Percentiles rank a stretch among this genome's conserved stretches.
These are phyloP conservation scores for Notolepis coatsorum DNA, from an alignment of 2,797 vertebrate species.

Conservation along the genomic window DNA sequence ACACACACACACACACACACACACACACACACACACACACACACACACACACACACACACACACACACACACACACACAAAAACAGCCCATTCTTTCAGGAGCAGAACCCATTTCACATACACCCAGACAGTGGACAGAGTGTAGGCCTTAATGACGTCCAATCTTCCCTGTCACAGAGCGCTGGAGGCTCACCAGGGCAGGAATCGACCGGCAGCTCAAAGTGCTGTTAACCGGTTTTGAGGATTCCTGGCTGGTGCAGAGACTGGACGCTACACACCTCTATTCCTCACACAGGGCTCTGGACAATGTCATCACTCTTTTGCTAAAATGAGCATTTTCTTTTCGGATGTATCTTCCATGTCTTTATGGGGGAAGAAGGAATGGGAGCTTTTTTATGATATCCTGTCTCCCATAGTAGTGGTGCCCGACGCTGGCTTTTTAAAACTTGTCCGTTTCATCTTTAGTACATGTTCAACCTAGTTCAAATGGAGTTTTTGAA, in stretches of 20 bases:
- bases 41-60: no score
- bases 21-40: no score
- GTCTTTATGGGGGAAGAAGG: constrained; percentile 14
- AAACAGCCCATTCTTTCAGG: constrained; percentile 60
- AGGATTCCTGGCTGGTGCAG: constrained; percentile 65
- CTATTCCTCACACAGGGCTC: constrained; percentile 55
- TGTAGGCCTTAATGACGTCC: constrained; percentile 77
- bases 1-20: no score
- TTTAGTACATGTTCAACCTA: no score
- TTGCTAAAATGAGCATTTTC: constrained; percentile 44
- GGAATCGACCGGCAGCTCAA: constrained; percentile 75
- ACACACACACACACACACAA: no score
- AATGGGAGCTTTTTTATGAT: constrained; percentile 19
- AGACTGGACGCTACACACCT: constrained; percentile 66
- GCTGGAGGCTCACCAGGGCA: constrained; percentile 74
- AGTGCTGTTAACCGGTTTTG: constrained; percentile 74
- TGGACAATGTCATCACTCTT: constrained; percentile 23
- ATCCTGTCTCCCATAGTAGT: neutral
- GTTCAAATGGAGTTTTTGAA: no score
- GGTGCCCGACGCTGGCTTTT: neutral
- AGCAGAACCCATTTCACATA: constrained; percentile 68
- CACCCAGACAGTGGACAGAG: constrained; percentile 65
- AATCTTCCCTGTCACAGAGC: constrained; percentile 80
- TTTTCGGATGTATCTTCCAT: constrained; percentile 12
- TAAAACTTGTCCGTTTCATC: constrained; percentile 15